These are phyloP conservation scores for Corythaeola cristata DNA, from an alignment of 2,113 vertebrate species.

Conservation along the genomic window DNA sequence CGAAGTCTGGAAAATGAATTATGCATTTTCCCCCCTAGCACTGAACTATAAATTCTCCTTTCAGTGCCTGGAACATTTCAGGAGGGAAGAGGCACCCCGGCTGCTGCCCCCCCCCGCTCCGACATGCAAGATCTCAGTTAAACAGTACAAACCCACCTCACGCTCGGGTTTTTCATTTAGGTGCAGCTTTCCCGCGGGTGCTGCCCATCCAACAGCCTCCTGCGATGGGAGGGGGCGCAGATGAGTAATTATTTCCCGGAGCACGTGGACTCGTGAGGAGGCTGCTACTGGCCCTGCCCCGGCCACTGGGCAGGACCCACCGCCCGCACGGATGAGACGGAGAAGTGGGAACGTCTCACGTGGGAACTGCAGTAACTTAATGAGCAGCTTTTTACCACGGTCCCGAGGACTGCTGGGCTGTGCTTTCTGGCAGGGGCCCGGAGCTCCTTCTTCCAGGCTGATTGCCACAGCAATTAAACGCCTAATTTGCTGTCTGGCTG, in stretches of 20 bases:
- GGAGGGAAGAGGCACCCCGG: neutral
- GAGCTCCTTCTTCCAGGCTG: neutral
- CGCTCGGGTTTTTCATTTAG: neutral
- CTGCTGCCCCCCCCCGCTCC: neutral
- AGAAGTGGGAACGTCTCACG: accelerated
- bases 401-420: neutral
- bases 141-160: neutral
- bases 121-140: neutral
- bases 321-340: accelerated
- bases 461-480: neutral
- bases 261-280: accelerated
- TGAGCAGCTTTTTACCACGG: accelerated
- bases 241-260: too few species aligned
- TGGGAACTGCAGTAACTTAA: neutral
- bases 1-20: neutral
- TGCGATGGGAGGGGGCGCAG: neutral
- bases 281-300: neutral
- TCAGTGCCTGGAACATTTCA: neutral
- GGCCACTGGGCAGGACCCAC: neutral
- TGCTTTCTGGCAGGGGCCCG: neutral
- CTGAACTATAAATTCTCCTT: neutral
- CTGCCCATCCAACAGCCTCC: neutral
- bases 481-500: neutral
- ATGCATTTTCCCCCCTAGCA: neutral
- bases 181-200: neutral